These are phyloP conservation scores for Metopolophium dirhodum DNA, from an alignment of 1,140 invertebrate species.

Conservation along the genomic window DNA sequence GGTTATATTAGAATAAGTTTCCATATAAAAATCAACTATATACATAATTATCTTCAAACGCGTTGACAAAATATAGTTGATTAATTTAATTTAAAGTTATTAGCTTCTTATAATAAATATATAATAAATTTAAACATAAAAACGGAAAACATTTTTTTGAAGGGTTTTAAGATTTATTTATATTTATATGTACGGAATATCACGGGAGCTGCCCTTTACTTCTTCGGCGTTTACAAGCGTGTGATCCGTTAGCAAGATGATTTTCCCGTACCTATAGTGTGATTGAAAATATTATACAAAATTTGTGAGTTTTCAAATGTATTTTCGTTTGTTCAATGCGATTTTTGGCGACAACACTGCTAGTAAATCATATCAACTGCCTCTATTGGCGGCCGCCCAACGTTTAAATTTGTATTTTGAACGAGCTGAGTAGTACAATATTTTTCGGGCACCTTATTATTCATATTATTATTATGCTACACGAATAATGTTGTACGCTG, in stretches of 20 bases:
- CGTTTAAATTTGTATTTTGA: conserved; percentile 18
- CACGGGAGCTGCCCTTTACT: not conserved
- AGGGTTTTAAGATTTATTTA: not conserved
- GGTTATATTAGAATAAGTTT: not conserved
- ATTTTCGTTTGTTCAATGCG: not conserved
- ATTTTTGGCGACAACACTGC: not conserved
- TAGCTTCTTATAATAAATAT: not conserved
- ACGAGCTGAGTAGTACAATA: not conserved
- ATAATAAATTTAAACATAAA: not conserved
- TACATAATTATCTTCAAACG: not conserved
- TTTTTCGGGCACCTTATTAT: not conserved
- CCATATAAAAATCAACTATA: not conserved
- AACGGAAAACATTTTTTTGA: not conserved
- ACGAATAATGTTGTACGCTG: not conserved
- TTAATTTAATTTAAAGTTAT: not conserved
- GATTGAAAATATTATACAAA: not conserved
- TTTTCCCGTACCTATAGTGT: not conserved
- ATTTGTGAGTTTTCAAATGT: not conserved
- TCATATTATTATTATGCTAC: not conserved
- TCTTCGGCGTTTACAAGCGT: not conserved
- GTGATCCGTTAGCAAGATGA: not conserved
- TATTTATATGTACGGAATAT: not conserved
- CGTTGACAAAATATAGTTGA: not conserved
- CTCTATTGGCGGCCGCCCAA: not conserved
- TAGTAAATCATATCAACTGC: not conserved